Conservation (phyloP, 2,113 vertebrate species). For the Neofelis nebulosa region DNA sequence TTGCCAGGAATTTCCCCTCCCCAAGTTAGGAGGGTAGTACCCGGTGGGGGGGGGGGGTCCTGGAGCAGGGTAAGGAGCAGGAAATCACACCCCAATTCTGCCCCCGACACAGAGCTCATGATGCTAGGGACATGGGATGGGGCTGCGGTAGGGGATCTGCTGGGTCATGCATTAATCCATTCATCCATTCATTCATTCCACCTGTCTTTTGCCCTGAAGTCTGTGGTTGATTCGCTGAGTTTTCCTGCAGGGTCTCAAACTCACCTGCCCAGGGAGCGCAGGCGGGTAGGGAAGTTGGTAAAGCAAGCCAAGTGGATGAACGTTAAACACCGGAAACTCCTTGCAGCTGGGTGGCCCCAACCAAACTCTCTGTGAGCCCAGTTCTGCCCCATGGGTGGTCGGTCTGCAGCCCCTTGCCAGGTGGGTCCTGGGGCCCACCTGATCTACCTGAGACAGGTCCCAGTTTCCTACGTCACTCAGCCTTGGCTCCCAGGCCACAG, state of each 20-base stretch:
- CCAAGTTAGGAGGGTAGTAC: rapidly evolving
- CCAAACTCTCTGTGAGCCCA: rapidly evolving
- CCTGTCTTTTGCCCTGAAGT: too few species aligned
- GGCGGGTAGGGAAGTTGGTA: neutral
- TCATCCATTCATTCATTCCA: rapidly evolving
- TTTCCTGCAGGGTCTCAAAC: neutral
- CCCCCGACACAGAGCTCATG: rapidly evolving
- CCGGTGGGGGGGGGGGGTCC: too few species aligned
- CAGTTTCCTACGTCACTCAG: too few species aligned
- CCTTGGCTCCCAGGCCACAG: neutral
- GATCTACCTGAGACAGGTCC: too few species aligned
- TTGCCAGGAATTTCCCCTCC: neutral
- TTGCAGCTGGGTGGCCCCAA: neutral
- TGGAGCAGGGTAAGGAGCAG: rapidly evolving
- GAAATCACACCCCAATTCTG: neutral
- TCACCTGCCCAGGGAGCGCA: neutral
- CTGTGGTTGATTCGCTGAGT: neutral
- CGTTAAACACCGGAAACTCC: rapidly evolving
- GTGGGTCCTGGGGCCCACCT: rapidly evolving
- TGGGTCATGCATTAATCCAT: neutral
- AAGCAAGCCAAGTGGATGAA: neutral
- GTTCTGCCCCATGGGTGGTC: rapidly evolving
- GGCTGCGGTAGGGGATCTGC: rapidly evolving
- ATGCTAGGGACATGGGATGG: neutral
- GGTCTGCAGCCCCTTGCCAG: rapidly evolving